Evolutionary conservation across 2,888 invertebrate genomes (phyloP), one percentile per base, ranked within the genome.

Genomic region (Drosophila melanocephala): DNA sequence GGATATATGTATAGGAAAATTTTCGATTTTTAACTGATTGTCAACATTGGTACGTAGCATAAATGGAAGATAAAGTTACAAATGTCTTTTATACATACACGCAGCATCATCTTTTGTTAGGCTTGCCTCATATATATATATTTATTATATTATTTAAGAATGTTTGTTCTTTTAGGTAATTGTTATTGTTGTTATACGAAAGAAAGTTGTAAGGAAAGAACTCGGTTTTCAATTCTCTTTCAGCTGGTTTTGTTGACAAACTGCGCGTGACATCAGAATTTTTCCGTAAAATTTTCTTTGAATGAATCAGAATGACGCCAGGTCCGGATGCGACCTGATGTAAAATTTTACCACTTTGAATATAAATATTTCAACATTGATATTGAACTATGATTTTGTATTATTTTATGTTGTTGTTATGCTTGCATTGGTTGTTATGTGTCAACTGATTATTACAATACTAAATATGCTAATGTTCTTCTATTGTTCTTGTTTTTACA

Each of bases 191-290:
- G 61, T 78, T 68, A 62, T 77, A 22, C 30, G 61, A 73, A 60
- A 71, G 61, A 73, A 60, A 72, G 32, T 78, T 60, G 68, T 78
- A 78, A 82, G 75, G 71, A 78, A 77, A 71, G 60, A 76, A 83
- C 72, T 61, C 60, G 66, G 61, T 55, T 72, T 80, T 81, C 78
- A 76, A 70, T 74, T 80, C 64, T 60, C 28, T 62, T 75, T 84
- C 82, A 91, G 91, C 90, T 89, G 92, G 84, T 76, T 77, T 72
- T 83, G 90, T 91, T 93, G 93, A 93, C 93, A 93, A 92, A 93
- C 93, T 93, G 93, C 87, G 91, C 93, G 57, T 80, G 87, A 83
- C 88, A 92, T 93, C 93, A 93, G 93, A 93, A 93, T 93, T 92
- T 87, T 87, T 91, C 30, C 35, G 79, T 80, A 87, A 89, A 84